Evolutionary conservation across 23 tunicate genomes (phyloP).

Genomic region (Trididemnum clinides): DNA sequence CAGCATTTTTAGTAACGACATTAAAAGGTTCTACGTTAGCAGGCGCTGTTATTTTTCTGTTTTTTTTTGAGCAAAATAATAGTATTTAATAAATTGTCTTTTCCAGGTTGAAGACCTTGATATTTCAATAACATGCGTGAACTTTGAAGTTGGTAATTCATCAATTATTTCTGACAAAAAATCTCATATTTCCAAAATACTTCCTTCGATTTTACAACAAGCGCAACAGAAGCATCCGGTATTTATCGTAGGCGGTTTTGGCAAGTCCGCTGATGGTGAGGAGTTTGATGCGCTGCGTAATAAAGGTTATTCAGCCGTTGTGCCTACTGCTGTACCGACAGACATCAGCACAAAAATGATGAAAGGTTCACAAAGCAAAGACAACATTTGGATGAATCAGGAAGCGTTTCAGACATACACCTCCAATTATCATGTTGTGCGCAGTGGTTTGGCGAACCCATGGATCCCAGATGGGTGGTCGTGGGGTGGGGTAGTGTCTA

Average conservation of each 20-base stretch:
- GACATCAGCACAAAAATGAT: conserved; percentile 51
- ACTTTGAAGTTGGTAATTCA: too few relatives aligned
- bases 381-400: conserved; percentile 45
- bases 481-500: conserved; percentile 61
- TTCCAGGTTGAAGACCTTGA: too few relatives aligned
- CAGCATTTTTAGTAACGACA: too few relatives aligned
- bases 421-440: conserved; percentile 14
- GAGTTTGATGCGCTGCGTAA: conserved; percentile 36
- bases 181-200: too few relatives aligned
- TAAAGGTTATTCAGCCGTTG: conserved; percentile 7
- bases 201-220: too few relatives aligned
- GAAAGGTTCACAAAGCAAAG: conserved; percentile 45
- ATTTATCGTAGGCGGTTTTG: conserved; percentile 51
- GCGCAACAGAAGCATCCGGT: too few relatives aligned
- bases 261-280: conserved; percentile 20
- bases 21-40: too few relatives aligned
- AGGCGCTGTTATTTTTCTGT: too few relatives aligned
- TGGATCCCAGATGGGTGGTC: conserved; percentile 74
- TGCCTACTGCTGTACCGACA: conserved; percentile 32
- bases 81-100: too few relatives aligned
- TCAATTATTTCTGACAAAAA: too few relatives aligned
- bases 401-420: conserved; percentile 3
- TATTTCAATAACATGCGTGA: too few relatives aligned
- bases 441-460: conserved; percentile 51
- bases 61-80: too few relatives aligned